A percentile compares a stretch with the other conserved stretches of the same genome.
These are phyloP conservation scores for Conger conger DNA, from an alignment of 2,113 vertebrate genomes.

Conservation along the genomic window DNA sequence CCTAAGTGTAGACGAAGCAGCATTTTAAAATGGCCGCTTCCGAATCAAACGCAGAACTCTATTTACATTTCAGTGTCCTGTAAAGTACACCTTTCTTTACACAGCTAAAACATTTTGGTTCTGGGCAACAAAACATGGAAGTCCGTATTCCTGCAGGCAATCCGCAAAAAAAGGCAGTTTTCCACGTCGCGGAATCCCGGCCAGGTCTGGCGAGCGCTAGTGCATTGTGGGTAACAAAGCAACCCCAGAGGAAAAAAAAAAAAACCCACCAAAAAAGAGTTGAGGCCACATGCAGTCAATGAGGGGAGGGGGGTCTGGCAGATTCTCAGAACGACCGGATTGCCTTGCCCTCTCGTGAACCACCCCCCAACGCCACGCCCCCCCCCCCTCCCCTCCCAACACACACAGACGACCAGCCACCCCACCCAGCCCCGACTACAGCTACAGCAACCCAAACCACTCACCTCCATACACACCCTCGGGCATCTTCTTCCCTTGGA, in stretches of 20 bases:
- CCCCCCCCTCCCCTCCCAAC: not conserved
- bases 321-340: not conserved
- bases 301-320: not conserved
- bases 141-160: constrained; percentile 44
- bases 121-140: constrained; percentile 34
- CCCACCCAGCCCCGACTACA: not conserved
- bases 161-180: constrained; percentile 51
- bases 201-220: not conserved
- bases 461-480: not conserved
- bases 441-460: not conserved
- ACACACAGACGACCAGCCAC: constrained; percentile 22
- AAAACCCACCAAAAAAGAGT: not conserved
- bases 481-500: constrained; percentile 47
- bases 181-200: not conserved
- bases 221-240: not conserved
- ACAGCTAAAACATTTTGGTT: constrained; percentile 60
- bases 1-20: constrained; percentile 53
- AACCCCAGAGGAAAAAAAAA: no score
- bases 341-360: constrained; percentile 27
- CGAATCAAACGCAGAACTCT: constrained; percentile 54
- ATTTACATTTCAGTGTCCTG: constrained; percentile 57
- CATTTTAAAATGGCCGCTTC: constrained; percentile 48
- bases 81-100: constrained; percentile 50
- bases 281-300: not conserved
- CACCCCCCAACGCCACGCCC: not conserved